These are phyloP conservation scores for Venusia cambrica DNA, from an alignment of 2,888 invertebrate genomes.

Conservation along the genomic window DNA sequence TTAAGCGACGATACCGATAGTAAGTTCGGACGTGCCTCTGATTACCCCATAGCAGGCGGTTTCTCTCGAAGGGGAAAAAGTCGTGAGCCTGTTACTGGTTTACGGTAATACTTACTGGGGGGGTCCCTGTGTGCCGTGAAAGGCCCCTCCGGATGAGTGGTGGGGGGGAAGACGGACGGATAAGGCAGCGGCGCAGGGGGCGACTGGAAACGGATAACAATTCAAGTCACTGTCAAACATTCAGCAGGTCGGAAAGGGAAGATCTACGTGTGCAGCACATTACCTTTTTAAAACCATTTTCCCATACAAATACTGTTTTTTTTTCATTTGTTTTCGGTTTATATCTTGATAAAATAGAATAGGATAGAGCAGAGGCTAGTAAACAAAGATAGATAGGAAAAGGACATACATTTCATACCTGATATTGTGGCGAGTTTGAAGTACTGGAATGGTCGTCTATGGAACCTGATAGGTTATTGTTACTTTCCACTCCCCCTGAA, in stretches of 20 bases:
- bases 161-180: slow-evolving; percentile 54
- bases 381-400: slow-evolving; percentile 4
- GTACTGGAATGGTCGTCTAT: slow-evolving; percentile 77
- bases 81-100: too few species aligned
- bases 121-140: slow-evolving; percentile 41
- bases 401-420: slow-evolving; percentile 64
- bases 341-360: background rate
- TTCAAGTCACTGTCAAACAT: too few species aligned
- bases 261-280: too few species aligned
- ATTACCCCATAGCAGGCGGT: too few species aligned
- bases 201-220: too few species aligned
- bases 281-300: too few species aligned
- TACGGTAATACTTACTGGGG: slow-evolving; percentile 45
- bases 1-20: too few species aligned
- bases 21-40: too few species aligned
- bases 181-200: slow-evolving; percentile 58
- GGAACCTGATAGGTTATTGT: slow-evolving; percentile 69
- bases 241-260: too few species aligned
- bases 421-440: slow-evolving; percentile 77
- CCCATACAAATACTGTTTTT: background rate
- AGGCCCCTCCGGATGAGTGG: slow-evolving; percentile 55
- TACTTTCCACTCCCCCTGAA: slow-evolving; percentile 72
- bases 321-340: background rate
- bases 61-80: too few species aligned
- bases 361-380: background rate